Percentiles rank a stretch among this genome's conserved stretches.
Evolutionary conservation across 2,113 vertebrate species (phyloP).

Genomic region (Erinaceus europaeus): DNA sequence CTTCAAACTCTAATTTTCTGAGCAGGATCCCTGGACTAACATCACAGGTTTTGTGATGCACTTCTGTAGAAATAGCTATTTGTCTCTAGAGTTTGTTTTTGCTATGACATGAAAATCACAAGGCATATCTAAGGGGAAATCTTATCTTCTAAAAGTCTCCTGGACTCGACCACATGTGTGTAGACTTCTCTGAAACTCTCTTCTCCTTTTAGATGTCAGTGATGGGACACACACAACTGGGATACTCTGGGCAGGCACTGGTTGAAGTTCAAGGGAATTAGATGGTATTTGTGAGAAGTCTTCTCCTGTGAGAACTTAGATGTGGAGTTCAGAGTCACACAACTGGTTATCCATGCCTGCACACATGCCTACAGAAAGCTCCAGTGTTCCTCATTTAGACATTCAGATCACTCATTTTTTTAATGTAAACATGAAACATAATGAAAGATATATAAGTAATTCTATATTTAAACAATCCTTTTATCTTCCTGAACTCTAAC

Average conservation of each 20-base stretch:
- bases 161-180: conserved; percentile 14
- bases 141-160: conserved; percentile 36
- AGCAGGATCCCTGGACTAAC: conserved; percentile 1
- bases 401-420: not conserved
- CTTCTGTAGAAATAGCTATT: conserved; percentile 38
- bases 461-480: not conserved
- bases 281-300: not conserved
- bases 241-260: not conserved
- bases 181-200: not conserved
- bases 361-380: not conserved
- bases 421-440: not conserved
- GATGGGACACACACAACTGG: not conserved
- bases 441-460: not conserved
- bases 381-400: not conserved
- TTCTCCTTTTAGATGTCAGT: not conserved
- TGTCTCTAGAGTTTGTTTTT: conserved; percentile 31
- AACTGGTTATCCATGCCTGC: not conserved
- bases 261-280: not conserved
- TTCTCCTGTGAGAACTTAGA: not conserved
- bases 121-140: conserved; percentile 26
- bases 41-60: not conserved
- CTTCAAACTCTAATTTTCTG: conserved; percentile 45
- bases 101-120: conserved; percentile 41
- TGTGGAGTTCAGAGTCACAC: not conserved
- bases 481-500: not conserved